phyloP scores from a whole-genome alignment of 2,113 vertebrate genomes.

The Xenotilapia caudafasciata region DNA sequence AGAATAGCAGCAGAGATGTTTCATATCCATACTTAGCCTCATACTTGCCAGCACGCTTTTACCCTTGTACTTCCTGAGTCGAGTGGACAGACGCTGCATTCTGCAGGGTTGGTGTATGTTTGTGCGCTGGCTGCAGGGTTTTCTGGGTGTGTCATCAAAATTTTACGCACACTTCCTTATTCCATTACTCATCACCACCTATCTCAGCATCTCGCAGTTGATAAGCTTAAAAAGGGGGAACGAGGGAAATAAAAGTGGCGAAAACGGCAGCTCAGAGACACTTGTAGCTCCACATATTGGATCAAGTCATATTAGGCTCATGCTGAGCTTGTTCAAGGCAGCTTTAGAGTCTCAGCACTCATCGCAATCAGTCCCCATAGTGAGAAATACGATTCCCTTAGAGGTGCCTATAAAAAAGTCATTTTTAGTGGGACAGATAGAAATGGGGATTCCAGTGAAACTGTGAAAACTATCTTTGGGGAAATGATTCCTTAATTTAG shows the following conservation, averaged over 20 bases:
- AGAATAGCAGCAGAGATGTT: conserved; percentile 42
- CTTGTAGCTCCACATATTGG: background rate
- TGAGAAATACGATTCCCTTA: background rate
- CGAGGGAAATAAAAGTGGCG: conserved; percentile 50
- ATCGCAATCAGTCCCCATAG: background rate
- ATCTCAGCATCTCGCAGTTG: background rate
- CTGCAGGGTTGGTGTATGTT: background rate
- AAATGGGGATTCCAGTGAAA: background rate
- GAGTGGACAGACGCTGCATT: conserved; percentile 1
- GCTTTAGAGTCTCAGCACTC: background rate
- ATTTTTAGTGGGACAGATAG: background rate
- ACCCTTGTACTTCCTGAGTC: background rate
- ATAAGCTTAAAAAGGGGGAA: conserved; percentile 13
- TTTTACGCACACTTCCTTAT: conserved; percentile 28
- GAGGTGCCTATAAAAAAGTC: background rate
- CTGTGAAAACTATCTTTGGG: background rate
- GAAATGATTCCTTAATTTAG: background rate
- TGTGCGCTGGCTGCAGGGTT: conserved; percentile 1
- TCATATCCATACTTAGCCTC: background rate
- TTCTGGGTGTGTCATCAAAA: conserved; percentile 30
- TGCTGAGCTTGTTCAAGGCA: conserved; percentile 49
- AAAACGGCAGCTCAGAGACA: conserved; percentile 14
- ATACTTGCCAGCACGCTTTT: conserved; percentile 1
- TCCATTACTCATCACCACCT: conserved; percentile 31
- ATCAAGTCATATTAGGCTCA: conserved; percentile 40